Base-by-base conservation (phyloP, 2,113 vertebrate species). In the Pteropus alecto region DNA sequence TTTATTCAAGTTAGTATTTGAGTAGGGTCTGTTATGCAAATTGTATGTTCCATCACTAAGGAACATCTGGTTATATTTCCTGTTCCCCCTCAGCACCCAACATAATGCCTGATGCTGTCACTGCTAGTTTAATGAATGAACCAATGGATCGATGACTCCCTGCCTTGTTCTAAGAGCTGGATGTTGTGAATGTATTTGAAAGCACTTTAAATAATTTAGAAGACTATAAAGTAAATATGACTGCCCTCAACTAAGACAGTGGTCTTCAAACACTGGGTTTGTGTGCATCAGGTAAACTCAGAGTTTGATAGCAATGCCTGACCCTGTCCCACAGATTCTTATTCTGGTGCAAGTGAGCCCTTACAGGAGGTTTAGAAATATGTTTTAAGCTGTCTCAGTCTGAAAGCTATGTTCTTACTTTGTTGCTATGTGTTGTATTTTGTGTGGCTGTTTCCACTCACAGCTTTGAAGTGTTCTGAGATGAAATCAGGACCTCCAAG, bases 131-230 rank as follows among this genome's bases (percentile, higher is more conserved):
- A 60, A 19, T 73, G 16, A 74, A 24, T 13, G 6, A 77, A 22
- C 74, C 18, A 70, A n/a, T 51, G 1, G 1, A 56, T 81, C 1
- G 0, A 41, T 60, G 46, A 43, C 8, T 70, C 11, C 28, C 6
- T 63, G 43, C 12, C 7, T 46, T 84, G 28, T 58, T 85, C n/a
- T 41, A 65, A 24, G 46, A 79, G 35, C 1, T 26, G 5, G 76
- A 60, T 43, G 18, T 81, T 28, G 30, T 61, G n/a, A 63, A 35
- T 28, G 46, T 76, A 30, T 51, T n/a, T 58, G 41, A 70, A 93
- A 74, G 67, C 43, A 41, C 30, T 90, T 89, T 48, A 65, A 84
- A 28, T 48, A 84, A 60, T 19, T 79, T 46, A 79, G n/a, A 68
- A 48, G 41, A 38, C n/a, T 38, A 1, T 16, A 30, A 71, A 33